Percentiles rank a stretch among this genome's conserved stretches.
Conservation (phyloP, 1,140 invertebrate genomes). For the Drosophila melanica region DNA sequence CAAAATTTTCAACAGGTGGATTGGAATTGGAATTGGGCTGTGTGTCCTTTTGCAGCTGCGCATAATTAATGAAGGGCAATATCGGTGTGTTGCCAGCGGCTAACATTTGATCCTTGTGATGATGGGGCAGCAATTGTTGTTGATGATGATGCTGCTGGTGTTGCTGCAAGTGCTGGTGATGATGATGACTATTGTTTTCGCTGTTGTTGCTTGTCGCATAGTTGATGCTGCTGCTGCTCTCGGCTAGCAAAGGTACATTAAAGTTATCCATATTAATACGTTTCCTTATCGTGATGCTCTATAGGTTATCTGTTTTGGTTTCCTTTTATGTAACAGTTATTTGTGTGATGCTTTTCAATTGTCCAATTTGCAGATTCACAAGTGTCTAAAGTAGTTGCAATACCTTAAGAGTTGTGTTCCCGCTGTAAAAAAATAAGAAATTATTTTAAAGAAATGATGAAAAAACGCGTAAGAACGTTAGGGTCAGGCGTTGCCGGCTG, state of each 20-base stretch:
- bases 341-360: slow-evolving; percentile 40
- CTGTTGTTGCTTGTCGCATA: slow-evolving; percentile 43
- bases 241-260: slow-evolving; percentile 71
- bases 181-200: slow-evolving; percentile 37
- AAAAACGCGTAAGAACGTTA: background rate
- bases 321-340: slow-evolving; percentile 5
- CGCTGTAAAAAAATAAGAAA: slow-evolving; percentile 28
- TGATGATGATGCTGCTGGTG: slow-evolving; percentile 46
- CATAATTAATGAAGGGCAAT: slow-evolving; percentile 61
- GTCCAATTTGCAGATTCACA: slow-evolving; percentile 31
- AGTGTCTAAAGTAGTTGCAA: slow-evolving; percentile 58
- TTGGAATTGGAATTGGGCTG: slow-evolving; percentile 31
- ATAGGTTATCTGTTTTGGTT: background rate
- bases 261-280: slow-evolving; percentile 68
- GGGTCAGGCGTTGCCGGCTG: too few species aligned
- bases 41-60: slow-evolving; percentile 57
- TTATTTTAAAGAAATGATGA: background rate
- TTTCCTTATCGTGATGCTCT: slow-evolving; percentile 43
- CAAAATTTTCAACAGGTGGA: slow-evolving; percentile 43
- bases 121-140: slow-evolving; percentile 53
- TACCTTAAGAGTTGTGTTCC: slow-evolving; percentile 25
- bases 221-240: slow-evolving; percentile 53
- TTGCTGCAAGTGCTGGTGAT: slow-evolving; percentile 50
- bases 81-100: slow-evolving; percentile 66
- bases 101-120: slow-evolving; percentile 82